Conservation (phyloP, 2,797 vertebrate genomes). For the Microcaecilia unicolor region DNA sequence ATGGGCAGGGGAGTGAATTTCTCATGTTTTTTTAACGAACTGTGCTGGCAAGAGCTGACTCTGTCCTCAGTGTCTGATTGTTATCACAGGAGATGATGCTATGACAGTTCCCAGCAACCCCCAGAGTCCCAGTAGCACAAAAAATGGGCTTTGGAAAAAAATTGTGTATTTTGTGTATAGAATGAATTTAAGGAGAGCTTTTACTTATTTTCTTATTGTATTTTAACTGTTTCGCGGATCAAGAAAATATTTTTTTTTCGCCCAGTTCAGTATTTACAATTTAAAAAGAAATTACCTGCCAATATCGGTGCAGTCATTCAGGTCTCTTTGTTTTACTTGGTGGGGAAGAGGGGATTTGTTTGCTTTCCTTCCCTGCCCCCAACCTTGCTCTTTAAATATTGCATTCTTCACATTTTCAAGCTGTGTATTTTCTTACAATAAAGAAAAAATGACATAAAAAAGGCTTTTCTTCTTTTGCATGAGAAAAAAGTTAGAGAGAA, state of each 20-base stretch:
- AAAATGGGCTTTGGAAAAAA: slow-evolving; percentile 81
- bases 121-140: slow-evolving; percentile 84
- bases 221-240: slow-evolving; percentile 93
- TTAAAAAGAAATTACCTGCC: slow-evolving; percentile 47
- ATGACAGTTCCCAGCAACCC: slow-evolving; percentile 54
- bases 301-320: slow-evolving; percentile 57
- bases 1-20: too few relatives aligned
- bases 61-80: slow-evolving; percentile 70
- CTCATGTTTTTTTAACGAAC: slow-evolving; percentile 38
- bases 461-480: slow-evolving; percentile 92
- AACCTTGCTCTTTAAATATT: slow-evolving; percentile 64
- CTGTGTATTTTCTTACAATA: slow-evolving; percentile 93
- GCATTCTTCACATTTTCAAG: slow-evolving; percentile 84
- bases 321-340: slow-evolving; percentile 30
- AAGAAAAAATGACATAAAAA: slow-evolving; percentile 64
- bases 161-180: slow-evolving; percentile 95
- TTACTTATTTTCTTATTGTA: slow-evolving; percentile 99
- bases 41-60: slow-evolving; percentile 61
- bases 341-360: too few relatives aligned
- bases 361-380: slow-evolving; percentile 30
- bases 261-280: slow-evolving; percentile 62
- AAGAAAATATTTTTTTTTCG: slow-evolving; percentile 59
- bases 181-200: slow-evolving; percentile 97
- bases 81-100: slow-evolving; percentile 81
- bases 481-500: slow-evolving; percentile 62